A percentile compares a stretch with the other conserved stretches of the same genome.
These are phyloP conservation scores for Pseudanteris insignis DNA, from an alignment of 2,888 invertebrate genomes.

Conservation along the genomic window DNA sequence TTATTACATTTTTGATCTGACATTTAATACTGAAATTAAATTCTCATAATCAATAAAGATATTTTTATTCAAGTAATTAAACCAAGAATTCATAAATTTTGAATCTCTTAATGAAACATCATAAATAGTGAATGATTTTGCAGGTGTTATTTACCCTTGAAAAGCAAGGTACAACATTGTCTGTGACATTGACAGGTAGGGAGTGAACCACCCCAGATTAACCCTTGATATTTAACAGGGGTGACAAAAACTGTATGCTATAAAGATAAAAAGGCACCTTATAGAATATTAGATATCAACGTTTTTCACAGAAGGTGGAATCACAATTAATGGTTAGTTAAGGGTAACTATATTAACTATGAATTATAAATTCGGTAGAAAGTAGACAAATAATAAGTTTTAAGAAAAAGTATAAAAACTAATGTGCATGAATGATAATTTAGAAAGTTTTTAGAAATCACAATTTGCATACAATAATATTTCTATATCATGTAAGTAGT, in stretches of 20 bases:
- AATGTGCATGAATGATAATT: no score
- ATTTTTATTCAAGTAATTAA: no score
- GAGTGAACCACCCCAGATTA: constrained; percentile 31
- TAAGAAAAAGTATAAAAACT: no score
- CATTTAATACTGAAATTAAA: no score
- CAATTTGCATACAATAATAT: no score
- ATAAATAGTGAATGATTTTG: constrained; percentile 13
- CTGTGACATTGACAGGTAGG: constrained; percentile 39
- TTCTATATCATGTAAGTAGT: no score
- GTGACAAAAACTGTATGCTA: constrained; percentile 27
- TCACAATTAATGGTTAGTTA: constrained; percentile 30
- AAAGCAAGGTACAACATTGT: constrained; percentile 28
- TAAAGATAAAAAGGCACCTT: constrained; percentile 37
- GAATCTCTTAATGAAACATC: constrained; percentile 7
- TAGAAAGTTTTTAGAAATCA: no score
- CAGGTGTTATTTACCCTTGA: constrained; percentile 39
- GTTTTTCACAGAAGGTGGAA: constrained; percentile 34
- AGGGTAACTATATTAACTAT: neutral
- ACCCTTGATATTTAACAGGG: constrained; percentile 36
- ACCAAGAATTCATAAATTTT: neutral
- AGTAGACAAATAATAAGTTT: no score
- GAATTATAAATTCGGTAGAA: no score
- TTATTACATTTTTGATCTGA: neutral
- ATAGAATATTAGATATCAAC: constrained; percentile 25
- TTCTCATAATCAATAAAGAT: no score